Conservation (phyloP, 2,113 vertebrate genomes). For the Paradoxurus hermaphroditus region DNA sequence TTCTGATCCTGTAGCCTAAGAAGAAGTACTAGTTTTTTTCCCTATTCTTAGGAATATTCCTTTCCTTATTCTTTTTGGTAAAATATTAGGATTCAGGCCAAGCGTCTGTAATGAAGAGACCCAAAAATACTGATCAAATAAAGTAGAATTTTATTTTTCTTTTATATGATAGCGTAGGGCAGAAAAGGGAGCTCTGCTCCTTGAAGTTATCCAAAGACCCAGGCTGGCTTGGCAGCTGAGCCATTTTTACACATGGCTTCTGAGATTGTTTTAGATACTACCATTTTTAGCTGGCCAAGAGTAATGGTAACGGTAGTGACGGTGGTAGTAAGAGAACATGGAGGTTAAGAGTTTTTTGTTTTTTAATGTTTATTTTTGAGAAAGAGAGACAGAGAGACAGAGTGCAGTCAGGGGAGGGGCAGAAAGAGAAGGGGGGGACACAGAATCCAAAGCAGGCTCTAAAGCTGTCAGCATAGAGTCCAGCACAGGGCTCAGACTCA, state of each 20-base stretch:
- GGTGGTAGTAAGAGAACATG: not conserved
- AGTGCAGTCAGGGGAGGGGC: too few relatives aligned
- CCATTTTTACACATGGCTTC: not conserved
- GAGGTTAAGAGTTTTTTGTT: not conserved
- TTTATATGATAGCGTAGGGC: not conserved
- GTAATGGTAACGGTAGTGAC: not conserved
- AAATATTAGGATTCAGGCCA: not conserved
- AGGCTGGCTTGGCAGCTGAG: not conserved
- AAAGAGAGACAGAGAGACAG: too few relatives aligned
- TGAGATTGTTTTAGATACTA: not conserved
- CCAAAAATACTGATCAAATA: not conserved
- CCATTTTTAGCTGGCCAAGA: not conserved
- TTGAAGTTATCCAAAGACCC: not conserved
- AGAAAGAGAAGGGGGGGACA: too few relatives aligned
- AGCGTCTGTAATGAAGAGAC: not conserved
- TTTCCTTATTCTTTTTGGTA: not conserved
- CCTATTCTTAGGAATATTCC: not conserved
- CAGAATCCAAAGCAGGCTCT: too few relatives aligned
- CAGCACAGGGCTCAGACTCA: too few relatives aligned
- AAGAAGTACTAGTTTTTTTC: not conserved
- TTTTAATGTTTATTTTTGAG: too few relatives aligned
- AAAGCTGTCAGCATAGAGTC: too few relatives aligned
- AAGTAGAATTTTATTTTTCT: constrained; percentile 29
- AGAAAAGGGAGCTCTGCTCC: not conserved
- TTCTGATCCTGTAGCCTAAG: not conserved